Percentiles rank a stretch among this genome's conserved stretches.
Evolutionary conservation across 1,140 invertebrate species (phyloP).

Genomic region (Magallana ariakensis): DNA sequence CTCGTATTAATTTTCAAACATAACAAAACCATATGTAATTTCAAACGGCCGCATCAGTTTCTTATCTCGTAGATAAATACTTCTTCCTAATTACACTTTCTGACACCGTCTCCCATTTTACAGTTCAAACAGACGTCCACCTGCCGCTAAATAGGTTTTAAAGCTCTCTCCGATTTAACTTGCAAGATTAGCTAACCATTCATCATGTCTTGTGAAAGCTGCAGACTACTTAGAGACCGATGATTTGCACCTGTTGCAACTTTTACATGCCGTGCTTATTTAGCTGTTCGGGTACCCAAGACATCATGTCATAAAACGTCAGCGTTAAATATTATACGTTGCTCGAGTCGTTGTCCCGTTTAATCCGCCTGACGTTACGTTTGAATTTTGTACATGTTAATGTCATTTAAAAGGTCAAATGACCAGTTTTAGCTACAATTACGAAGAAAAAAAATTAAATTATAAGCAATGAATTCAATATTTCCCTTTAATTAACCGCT

Average conservation of each 20-base stretch:
- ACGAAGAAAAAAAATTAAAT: too few relatives aligned
- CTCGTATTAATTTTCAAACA: slow-evolving; percentile 23
- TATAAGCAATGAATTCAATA: too few relatives aligned
- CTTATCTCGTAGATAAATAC: slow-evolving; percentile 28
- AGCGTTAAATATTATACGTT: too few relatives aligned
- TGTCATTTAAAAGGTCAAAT: too few relatives aligned
- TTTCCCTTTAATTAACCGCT: too few relatives aligned
- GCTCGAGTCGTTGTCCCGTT: too few relatives aligned
- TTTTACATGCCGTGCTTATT: not conserved
- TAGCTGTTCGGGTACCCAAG: too few relatives aligned
- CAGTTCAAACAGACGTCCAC: slow-evolving; percentile 10
- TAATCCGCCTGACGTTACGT: too few relatives aligned
- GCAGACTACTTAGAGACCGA: too few relatives aligned
- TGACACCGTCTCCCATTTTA: not conserved
- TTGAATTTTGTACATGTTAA: too few relatives aligned
- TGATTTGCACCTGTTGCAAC: not conserved
- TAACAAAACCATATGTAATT: slow-evolving; percentile 37
- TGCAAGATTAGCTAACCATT: slow-evolving; percentile 22
- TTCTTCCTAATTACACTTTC: slow-evolving; percentile 29
- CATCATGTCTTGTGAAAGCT: not conserved
- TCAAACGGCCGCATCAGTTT: slow-evolving; percentile 18
- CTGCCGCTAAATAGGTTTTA: slow-evolving; percentile 2
- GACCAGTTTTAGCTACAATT: too few relatives aligned
- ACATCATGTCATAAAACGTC: too few relatives aligned
- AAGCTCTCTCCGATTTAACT: slow-evolving; percentile 3